Percentiles rank a stretch among this genome's conserved stretches.
Evolutionary conservation across 1,140 invertebrate genomes (phyloP).

Genomic region (Caenorhabditis briggsae): DNA sequence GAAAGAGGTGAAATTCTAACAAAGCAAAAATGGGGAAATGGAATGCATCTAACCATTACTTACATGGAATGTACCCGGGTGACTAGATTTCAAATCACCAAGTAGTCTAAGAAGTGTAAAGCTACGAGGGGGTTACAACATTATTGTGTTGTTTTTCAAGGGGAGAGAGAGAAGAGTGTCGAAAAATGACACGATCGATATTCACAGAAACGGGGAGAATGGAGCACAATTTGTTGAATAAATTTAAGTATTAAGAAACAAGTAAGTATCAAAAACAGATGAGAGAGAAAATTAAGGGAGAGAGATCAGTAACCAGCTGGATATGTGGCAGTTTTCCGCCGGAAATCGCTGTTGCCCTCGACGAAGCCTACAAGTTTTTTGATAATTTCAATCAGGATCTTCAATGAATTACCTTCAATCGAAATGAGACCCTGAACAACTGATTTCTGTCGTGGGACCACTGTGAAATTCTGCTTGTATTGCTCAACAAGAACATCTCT

Average conservation of each 20-base stretch:
- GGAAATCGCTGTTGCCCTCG: conserved; percentile 76
- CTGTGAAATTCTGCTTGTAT: conserved; percentile 72
- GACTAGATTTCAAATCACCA: conserved; percentile 22
- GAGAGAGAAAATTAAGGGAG: background rate
- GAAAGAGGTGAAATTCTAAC: background rate
- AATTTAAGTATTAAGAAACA: background rate
- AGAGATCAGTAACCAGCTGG: conserved; percentile 72
- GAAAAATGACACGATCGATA: background rate
- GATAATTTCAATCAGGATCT: conserved; percentile 63
- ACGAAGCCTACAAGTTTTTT: conserved; percentile 73
- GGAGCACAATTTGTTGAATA: background rate
- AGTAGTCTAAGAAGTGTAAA: conserved; percentile 20
- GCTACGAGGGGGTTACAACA: conserved; percentile 10
- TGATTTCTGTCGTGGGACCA: conserved; percentile 69
- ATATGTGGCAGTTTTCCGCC: conserved; percentile 75
- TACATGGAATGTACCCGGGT: conserved; percentile 46
- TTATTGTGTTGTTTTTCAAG: background rate
- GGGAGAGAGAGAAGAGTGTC: background rate
- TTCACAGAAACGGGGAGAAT: conserved; percentile 43
- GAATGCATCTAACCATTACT: conserved; percentile 39
- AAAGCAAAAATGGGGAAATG: background rate
- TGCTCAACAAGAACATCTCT: conserved; percentile 62
- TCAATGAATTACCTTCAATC: background rate
- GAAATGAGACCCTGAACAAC: conserved; percentile 74
- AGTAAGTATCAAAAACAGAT: background rate